A percentile compares a stretch with the other conserved stretches of the same genome.
Conservation (phyloP, 2,797 vertebrate genomes). For the Orestias chungarensis region DNA sequence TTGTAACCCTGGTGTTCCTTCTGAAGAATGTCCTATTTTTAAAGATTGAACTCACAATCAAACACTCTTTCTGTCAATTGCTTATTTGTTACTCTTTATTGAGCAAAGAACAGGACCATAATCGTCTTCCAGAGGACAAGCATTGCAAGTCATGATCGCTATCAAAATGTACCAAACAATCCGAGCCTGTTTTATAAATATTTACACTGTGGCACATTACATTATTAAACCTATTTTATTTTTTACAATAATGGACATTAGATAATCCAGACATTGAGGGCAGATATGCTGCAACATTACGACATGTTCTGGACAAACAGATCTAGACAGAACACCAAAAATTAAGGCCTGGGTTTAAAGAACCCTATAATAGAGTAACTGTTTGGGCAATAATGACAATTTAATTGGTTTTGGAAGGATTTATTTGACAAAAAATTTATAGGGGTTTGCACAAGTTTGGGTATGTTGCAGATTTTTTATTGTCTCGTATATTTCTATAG, state of each 20-base stretch:
- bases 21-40: slow-evolving; percentile 26
- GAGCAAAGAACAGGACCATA: neutral
- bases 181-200: neutral
- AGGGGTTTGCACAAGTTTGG: neutral
- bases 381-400: too few relatives aligned
- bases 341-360: too few relatives aligned
- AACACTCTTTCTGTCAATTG: neutral
- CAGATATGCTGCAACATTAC: too few relatives aligned
- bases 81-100: neutral
- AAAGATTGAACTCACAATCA: neutral
- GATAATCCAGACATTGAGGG: too few relatives aligned
- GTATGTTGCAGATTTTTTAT: neutral
- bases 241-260: neutral
- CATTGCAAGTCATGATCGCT: neutral
- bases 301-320: too few relatives aligned
- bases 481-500: neutral
- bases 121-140: neutral
- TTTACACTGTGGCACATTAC: neutral
- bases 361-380: too few relatives aligned
- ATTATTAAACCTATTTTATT: neutral
- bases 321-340: too few relatives aligned
- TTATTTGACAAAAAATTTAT: neutral
- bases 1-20: slow-evolving; percentile 20
- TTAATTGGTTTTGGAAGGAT: neutral
- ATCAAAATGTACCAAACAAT: neutral